Conservation (phyloP, 2,888 invertebrate species). For the Prosapia bicincta region DNA sequence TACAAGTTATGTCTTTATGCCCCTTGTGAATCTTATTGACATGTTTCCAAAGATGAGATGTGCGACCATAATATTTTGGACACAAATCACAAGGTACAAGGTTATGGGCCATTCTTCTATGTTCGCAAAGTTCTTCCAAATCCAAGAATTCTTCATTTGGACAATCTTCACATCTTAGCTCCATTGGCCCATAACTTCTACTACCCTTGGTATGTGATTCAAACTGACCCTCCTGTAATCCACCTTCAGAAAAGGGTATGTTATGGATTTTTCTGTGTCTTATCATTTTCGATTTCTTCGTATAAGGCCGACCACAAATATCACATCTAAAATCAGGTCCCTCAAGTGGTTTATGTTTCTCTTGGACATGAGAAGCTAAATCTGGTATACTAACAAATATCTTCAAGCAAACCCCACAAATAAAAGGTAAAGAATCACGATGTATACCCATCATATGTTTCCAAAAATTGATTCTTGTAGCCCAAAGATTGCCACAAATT, state of each 20-base stretch:
- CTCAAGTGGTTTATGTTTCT: constrained; percentile 48
- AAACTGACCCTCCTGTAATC: constrained; percentile 23
- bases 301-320: constrained; percentile 50
- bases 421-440: constrained; percentile 49
- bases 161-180: constrained; percentile 38
- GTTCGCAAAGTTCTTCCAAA: constrained; percentile 53
- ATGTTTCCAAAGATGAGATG: constrained; percentile 60
- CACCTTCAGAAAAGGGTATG: constrained; percentile 24
- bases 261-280: constrained; percentile 49
- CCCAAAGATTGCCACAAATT: constrained; percentile 52
- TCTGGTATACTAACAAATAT: constrained; percentile 48
- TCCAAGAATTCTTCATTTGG: constrained; percentile 45
- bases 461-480: constrained; percentile 52
- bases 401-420: constrained; percentile 51
- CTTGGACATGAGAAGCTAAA: constrained; percentile 47
- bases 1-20: constrained; percentile 57
- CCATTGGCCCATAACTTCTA: constrained; percentile 25
- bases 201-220: constrained; percentile 6
- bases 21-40: constrained; percentile 57
- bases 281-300: constrained; percentile 52
- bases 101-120: constrained; percentile 51
- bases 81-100: constrained; percentile 59
- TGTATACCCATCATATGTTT: constrained; percentile 53
- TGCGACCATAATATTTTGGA: constrained; percentile 57
- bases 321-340: constrained; percentile 50